phyloP scores from a whole-genome alignment of 2,888 invertebrate genomes.

The Brachypalpus laphriformis region DNA sequence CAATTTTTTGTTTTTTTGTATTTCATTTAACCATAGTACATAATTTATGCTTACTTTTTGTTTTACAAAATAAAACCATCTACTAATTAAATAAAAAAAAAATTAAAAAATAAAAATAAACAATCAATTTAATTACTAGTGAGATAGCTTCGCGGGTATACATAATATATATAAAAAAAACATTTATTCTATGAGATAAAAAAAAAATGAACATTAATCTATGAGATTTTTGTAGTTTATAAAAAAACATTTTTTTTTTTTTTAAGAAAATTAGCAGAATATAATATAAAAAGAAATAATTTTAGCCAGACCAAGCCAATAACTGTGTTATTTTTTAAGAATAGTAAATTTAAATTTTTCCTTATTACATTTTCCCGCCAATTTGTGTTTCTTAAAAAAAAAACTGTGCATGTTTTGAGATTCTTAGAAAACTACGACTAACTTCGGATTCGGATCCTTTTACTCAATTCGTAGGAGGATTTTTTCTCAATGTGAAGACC shows the following conservation, averaged over 20 bases:
- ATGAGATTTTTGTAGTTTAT: conserved; percentile 59
- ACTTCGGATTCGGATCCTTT: not conserved
- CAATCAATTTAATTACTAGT: conserved; percentile 55
- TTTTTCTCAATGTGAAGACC: conserved; percentile 84
- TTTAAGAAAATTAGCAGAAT: conserved; percentile 25
- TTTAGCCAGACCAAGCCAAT: conserved; percentile 33
- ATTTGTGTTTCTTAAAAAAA: conserved; percentile 31
- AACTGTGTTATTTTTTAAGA: conserved; percentile 13
- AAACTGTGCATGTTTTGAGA: conserved; percentile 70
- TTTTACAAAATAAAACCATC: conserved; percentile 26
- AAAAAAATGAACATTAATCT: conserved; percentile 42
- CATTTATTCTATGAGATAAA: conserved; percentile 67
- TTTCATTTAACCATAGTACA: conserved; percentile 8
- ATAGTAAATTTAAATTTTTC: conserved; percentile 1
- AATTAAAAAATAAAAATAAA: conserved; percentile 29
- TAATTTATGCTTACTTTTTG: conserved; percentile 1
- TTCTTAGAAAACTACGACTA: conserved; percentile 60
- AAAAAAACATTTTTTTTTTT: not conserved
- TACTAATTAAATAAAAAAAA: conserved; percentile 51
- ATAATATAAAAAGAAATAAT: conserved; percentile 4
- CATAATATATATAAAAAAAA: conserved; percentile 8
- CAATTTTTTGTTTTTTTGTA: not conserved
- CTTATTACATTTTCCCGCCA: not conserved
- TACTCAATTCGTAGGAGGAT: conserved; percentile 4
- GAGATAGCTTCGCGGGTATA: conserved; percentile 62